A percentile compares a stretch with the other conserved stretches of the same genome.
Evolutionary conservation across 2,113 vertebrate species (phyloP).

Genomic region (Calidris pugnax): DNA sequence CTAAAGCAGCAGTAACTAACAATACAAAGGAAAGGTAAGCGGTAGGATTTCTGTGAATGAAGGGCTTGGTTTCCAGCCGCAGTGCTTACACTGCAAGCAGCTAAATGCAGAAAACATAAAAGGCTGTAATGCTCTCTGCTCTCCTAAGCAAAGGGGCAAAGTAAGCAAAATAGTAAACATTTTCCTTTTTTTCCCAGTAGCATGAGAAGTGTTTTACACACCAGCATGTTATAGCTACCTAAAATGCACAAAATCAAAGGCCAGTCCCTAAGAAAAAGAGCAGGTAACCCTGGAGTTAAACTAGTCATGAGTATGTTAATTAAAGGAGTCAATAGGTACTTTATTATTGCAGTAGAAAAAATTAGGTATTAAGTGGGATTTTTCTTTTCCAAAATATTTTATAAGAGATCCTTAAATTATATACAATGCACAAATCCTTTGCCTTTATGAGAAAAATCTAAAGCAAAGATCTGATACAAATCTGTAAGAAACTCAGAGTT

Average conservation of each 20-base stretch:
- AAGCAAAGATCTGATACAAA: background rate
- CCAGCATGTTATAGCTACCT: background rate
- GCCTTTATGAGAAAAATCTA: background rate
- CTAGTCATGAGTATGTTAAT: background rate
- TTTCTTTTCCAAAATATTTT: background rate
- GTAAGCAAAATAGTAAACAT: constrained; percentile 11
- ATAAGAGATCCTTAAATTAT: background rate
- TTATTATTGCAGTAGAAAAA: background rate
- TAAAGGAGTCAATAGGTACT: constrained; percentile 1
- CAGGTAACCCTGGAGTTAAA: background rate
- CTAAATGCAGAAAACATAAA: constrained; percentile 40
- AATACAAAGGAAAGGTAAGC: constrained; percentile 82
- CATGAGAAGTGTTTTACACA: background rate
- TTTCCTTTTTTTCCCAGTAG: background rate
- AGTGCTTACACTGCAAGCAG: constrained; percentile 32
- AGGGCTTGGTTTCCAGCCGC: constrained; percentile 54
- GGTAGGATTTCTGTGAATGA: constrained; percentile 75
- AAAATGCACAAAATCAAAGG: constrained; percentile 28
- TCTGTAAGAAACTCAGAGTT: background rate
- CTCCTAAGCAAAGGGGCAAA: background rate
- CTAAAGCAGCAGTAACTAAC: constrained; percentile 74
- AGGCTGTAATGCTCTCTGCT: background rate
- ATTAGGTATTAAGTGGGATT: background rate
- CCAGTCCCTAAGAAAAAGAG: constrained; percentile 17
- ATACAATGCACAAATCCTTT: background rate